Conservation (phyloP, 2,113 vertebrate species). For the Microcebus tavaratra region DNA sequence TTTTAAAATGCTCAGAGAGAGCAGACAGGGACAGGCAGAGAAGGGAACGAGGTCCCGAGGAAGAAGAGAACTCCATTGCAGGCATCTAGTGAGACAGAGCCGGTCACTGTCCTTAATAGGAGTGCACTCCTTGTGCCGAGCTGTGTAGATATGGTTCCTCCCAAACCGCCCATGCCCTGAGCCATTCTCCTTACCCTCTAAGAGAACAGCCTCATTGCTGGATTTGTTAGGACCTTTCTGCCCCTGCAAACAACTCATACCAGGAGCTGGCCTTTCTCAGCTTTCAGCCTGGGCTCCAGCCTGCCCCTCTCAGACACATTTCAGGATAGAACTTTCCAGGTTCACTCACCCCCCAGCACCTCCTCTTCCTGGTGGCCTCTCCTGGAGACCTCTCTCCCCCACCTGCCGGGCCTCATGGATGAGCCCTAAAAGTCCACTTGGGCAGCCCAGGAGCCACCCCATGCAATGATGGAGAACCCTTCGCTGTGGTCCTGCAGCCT, state of each 20-base stretch:
- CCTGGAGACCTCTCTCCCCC: background rate
- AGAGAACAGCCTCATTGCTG: background rate
- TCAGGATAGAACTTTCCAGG: background rate
- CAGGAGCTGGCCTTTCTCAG: background rate
- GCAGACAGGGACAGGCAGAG: background rate
- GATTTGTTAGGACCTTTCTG: background rate
- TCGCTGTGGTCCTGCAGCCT: background rate
- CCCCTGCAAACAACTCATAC: background rate
- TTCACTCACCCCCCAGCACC: background rate
- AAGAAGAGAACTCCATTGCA: background rate
- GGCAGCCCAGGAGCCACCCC: background rate
- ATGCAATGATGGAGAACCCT: background rate
- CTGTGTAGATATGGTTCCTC: background rate
- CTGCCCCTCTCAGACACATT: background rate
- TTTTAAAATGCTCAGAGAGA: background rate
- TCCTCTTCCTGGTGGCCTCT: background rate
- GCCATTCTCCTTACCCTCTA: background rate
- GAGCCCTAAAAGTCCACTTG: background rate
- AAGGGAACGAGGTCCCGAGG: background rate
- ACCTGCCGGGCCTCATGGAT: background rate
- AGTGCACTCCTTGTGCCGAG: accelerated
- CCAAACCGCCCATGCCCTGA: background rate
- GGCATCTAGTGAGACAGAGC: background rate
- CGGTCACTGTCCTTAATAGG: background rate
- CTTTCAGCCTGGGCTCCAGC: background rate